Evolutionary conservation across 2,113 vertebrate genomes (phyloP).

Genomic region (Amblyopsis rosae): DNA sequence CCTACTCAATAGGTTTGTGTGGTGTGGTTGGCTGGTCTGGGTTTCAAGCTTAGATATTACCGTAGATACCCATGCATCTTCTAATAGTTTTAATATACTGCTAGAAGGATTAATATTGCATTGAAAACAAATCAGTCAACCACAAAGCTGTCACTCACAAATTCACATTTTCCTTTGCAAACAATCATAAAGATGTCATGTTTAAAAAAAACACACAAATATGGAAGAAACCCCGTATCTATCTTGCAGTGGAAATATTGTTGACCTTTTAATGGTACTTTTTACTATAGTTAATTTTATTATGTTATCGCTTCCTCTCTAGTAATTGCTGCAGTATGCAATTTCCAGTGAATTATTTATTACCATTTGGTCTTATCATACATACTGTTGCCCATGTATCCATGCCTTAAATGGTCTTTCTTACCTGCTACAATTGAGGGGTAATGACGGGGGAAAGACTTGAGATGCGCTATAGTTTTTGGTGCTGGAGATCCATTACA

Average conservation of each 20-base stretch:
- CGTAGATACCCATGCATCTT: no score
- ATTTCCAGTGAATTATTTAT: conserved; percentile 20
- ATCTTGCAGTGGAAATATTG: neutral
- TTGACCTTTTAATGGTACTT: neutral
- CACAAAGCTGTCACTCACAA: conserved; percentile 11
- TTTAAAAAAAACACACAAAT: no score
- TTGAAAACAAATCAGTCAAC: no score
- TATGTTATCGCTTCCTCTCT: no score
- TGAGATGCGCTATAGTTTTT: conserved; percentile 44
- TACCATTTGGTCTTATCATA: conserved; percentile 33
- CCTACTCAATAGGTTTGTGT: no score
- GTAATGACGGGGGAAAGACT: conserved; percentile 45
- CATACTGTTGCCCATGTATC: conserved; percentile 41
- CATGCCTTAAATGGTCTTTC: conserved; percentile 36
- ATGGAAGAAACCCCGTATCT: no score
- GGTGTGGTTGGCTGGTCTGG: no score
- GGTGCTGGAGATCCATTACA: conserved; percentile 69
- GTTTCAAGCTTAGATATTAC: no score
- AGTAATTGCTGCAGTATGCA: conserved; percentile 1
- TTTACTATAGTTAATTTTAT: neutral
- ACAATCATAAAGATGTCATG: no score
- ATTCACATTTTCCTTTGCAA: conserved; percentile 17
- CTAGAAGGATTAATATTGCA: no score
- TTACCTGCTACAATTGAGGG: conserved; percentile 42
- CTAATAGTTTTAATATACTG: no score